phyloP scores from a whole-genome alignment of 2,797 vertebrate genomes.

The Scyliorhinus canicula region DNA sequence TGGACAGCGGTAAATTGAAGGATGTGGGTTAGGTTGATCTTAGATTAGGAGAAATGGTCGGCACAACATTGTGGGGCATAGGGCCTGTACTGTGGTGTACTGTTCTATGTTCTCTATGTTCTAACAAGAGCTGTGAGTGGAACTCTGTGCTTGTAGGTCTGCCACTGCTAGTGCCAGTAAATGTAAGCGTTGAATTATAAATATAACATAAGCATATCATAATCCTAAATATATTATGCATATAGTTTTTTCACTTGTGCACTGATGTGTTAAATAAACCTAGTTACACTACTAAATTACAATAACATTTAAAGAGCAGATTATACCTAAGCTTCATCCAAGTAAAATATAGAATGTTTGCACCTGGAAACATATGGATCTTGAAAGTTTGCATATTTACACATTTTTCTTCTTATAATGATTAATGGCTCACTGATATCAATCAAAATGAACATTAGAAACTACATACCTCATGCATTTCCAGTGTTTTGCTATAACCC shows the following conservation, averaged over 20 bases:
- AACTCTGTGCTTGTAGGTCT: not conserved
- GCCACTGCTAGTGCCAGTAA: no score
- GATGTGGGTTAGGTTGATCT: no score
- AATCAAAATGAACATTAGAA: not conserved
- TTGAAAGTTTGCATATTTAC: constrained; percentile 2
- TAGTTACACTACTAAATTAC: not conserved
- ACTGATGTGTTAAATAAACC: not conserved
- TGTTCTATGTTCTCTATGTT: no score
- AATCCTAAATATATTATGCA: not conserved
- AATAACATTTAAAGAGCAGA: not conserved
- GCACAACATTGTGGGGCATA: no score
- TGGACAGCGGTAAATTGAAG: no score
- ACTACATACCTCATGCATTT: constrained; percentile 71
- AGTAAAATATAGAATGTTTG: not conserved
- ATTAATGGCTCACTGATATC: not conserved
- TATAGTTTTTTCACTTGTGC: not conserved
- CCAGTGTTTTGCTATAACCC: constrained; percentile 80
- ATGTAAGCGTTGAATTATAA: not conserved
- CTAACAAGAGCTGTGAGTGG: not conserved
- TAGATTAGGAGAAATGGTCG: no score
- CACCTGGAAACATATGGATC: not conserved
- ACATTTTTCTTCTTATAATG: not conserved
- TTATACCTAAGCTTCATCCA: not conserved
- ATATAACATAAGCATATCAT: not conserved
- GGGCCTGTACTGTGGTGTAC: no score